Percentiles rank a stretch among this genome's conserved stretches.
These are phyloP conservation scores for mouse (Mus musculus) DNA, from an alignment of 2,113 vertebrate species.

Conservation along the genomic window DNA sequence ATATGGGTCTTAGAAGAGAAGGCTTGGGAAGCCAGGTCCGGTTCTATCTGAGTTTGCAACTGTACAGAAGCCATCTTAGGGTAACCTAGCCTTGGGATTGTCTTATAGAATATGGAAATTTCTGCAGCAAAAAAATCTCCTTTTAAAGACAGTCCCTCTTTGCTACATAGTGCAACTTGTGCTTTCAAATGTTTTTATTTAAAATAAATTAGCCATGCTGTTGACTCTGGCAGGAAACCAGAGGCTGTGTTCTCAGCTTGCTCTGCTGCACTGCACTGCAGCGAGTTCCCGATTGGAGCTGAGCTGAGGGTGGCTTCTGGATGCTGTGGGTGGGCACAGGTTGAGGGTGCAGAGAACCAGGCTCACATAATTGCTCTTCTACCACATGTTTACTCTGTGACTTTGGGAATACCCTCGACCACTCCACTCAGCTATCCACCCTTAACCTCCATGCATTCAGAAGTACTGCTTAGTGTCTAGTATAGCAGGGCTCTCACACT, in stretches of 20 bases:
- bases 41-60: background rate
- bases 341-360: background rate
- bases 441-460: background rate
- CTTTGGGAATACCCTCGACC: background rate
- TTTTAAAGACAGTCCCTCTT: conserved; percentile 39
- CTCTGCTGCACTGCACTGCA: background rate
- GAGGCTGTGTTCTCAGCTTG: background rate
- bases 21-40: background rate
- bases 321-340: background rate
- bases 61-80: background rate
- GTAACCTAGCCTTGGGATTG: background rate
- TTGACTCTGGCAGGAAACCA: conserved; percentile 49
- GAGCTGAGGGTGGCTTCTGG: background rate
- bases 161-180: conserved; percentile 52
- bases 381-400: background rate
- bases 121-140: conserved; percentile 78
- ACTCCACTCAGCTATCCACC: background rate
- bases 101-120: conserved; percentile 72
- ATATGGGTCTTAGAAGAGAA: background rate
- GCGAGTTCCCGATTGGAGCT: background rate
- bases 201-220: background rate
- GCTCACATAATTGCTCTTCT: background rate
- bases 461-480: background rate
- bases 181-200: conserved; percentile 43
- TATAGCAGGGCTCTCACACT: background rate